phyloP scores from a whole-genome alignment of 2,888 invertebrate species.

The Callimorpha dominula region DNA sequence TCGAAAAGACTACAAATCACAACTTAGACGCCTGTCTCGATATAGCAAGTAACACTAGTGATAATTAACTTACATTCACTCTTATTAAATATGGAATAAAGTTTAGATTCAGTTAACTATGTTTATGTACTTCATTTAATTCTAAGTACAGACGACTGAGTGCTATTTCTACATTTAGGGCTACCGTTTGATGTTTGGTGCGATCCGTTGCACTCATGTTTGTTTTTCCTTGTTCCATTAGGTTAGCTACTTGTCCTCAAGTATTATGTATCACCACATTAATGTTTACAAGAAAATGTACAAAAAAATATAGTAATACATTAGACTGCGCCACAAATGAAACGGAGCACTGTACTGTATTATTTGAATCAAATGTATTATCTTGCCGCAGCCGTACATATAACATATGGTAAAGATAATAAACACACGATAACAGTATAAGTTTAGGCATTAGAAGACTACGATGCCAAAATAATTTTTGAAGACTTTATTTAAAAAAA shows the following conservation, averaged over 20 bases:
- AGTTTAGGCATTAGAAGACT: slow-evolving; percentile 40
- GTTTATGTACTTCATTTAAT: slow-evolving; percentile 81
- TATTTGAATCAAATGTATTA: slow-evolving; percentile 41
- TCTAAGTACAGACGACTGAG: slow-evolving; percentile 70
- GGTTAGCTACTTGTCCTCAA: slow-evolving; percentile 8
- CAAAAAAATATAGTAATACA: slow-evolving; percentile 14
- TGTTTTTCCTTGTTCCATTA: slow-evolving; percentile 4
- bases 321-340: slow-evolving; percentile 39
- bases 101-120: slow-evolving; percentile 76
- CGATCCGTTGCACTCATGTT: slow-evolving; percentile 55
- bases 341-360: slow-evolving; percentile 45
- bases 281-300: slow-evolving; percentile 20
- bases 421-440: slow-evolving; percentile 44
- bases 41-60: slow-evolving; percentile 72
- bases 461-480: slow-evolving; percentile 42
- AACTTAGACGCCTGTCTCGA: slow-evolving; percentile 76
- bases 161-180: slow-evolving; percentile 61
- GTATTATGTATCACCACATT: slow-evolving; percentile 18
- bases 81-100: slow-evolving; percentile 80
- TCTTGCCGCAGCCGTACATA: slow-evolving; percentile 31
- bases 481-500: slow-evolving; percentile 61
- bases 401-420: slow-evolving; percentile 37
- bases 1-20: slow-evolving; percentile 82
- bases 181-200: slow-evolving; percentile 48
- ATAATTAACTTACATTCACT: slow-evolving; percentile 78